A percentile compares a stretch with the other conserved stretches of the same genome.
Evolutionary conservation across 2,797 vertebrate genomes (phyloP).

Genomic region (Pagetopsis macropterus): DNA sequence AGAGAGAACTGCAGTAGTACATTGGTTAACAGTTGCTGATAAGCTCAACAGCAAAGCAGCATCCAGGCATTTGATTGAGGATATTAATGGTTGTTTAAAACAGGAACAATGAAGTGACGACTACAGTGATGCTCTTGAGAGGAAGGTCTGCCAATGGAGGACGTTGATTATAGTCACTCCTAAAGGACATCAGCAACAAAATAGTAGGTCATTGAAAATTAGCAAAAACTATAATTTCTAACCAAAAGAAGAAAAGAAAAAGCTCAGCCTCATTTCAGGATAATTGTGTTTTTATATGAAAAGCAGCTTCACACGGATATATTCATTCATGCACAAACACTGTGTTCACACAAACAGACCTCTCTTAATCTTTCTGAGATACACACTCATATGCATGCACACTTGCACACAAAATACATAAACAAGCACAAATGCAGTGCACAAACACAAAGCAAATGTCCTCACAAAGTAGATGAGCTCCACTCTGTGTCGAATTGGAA

Average conservation of each 20-base stretch:
- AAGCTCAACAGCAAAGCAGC: constrained; percentile 68
- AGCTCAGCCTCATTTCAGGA: constrained; percentile 64
- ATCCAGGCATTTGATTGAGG: constrained; percentile 67
- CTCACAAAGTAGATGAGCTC: constrained; percentile 79
- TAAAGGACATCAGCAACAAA: constrained; percentile 60
- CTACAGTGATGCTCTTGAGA: constrained; percentile 56
- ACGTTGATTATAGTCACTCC: constrained; percentile 51
- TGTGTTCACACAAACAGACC: constrained; percentile 9
- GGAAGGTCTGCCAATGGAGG: constrained; percentile 34
- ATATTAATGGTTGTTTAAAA: constrained; percentile 74
- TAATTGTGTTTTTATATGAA: constrained; percentile 70
- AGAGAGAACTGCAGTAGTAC: constrained; percentile 60
- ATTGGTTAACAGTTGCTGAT: constrained; percentile 69
- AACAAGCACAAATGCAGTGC: constrained; percentile 50
- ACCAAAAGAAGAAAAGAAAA: constrained; percentile 35
- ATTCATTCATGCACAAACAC: constrained; percentile 32
- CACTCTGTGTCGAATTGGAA: constrained; percentile 80
- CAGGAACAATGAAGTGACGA: constrained; percentile 67
- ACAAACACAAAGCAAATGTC: constrained; percentile 69
- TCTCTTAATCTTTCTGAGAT: constrained; percentile 60
- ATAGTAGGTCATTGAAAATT: constrained; percentile 63
- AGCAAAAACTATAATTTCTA: constrained; percentile 53
- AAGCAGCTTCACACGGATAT: constrained; percentile 43
- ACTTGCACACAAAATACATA: constrained; percentile 39
- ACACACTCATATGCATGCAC: constrained; percentile 41